Conservation (phyloP, 2,797 vertebrate species). For the Hirundo rustica region DNA sequence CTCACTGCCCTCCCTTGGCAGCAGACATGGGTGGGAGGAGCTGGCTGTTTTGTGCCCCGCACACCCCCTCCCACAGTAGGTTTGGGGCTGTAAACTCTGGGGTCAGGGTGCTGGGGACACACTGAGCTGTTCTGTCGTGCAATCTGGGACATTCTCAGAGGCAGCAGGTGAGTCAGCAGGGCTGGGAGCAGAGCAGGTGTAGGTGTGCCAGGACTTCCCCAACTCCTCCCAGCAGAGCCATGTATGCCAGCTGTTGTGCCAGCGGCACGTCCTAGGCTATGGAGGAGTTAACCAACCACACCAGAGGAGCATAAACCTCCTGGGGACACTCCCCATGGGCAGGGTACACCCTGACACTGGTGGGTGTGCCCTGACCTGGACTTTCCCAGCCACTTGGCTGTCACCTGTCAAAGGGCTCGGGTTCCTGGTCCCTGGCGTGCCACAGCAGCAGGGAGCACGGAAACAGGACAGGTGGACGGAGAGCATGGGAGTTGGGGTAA, state of each 20-base stretch:
- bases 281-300: neutral
- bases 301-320: neutral
- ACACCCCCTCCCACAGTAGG: neutral
- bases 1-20: neutral
- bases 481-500: neutral
- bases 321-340: neutral
- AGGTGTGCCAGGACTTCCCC: neutral
- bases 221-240: neutral
- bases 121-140: neutral
- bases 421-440: neutral
- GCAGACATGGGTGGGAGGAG: fast-evolving
- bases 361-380: neutral
- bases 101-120: too few relatives aligned
- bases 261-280: neutral
- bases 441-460: neutral
- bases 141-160: neutral
- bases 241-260: neutral
- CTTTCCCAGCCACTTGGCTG: neutral
- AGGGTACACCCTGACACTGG: neutral
- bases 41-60: fast-evolving
- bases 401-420: neutral
- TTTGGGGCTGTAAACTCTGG: neutral
- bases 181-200: fast-evolving
- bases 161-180: neutral
- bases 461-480: neutral